Base-by-base conservation (phyloP, 2,888 invertebrate genomes). In the Polyommatus icarus region DNA sequence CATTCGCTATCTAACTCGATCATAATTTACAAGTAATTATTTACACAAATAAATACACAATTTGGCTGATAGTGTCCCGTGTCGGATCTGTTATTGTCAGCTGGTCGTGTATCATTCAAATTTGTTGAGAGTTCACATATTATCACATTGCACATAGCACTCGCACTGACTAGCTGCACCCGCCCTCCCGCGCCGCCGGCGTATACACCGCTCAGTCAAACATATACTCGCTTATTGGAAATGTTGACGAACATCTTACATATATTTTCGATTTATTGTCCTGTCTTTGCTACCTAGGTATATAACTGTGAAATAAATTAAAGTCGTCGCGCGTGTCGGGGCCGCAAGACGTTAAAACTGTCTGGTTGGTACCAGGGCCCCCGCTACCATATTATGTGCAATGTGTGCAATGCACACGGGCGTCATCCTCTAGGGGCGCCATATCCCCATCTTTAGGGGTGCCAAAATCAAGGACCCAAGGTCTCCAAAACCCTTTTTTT, bases 41-140 rank as follows among this genome's bases (percentile, higher is more conserved):
- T 89, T 91, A 92, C 90, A 91, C 88, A 86, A 87, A 88, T 88
- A 89, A 91, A 93, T 92, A 92, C 89, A 91, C 89, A 89, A 90
- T 92, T 92, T 92, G 91, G 91, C 90, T 89, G 91, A 84, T 77
- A 59, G 77, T 59, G 77, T 57, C 71, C 61, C 61, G 54, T 72
- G 77, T 72, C 29, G 77, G 32, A 77, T 71, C 54, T 72, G 72
- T 77, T 83, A 84, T 75, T 75, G 75, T 75, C 75, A 29, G 20
- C 20, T 6, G 50, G 54, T 54, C 15, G 85, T 85, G 84, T 84
- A 84, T 79, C 67, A 78, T 79, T 79, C 79, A 76, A 86, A 86
- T 86, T 85, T 85, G 84, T 88, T 87, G 81, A 84, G 81, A 84
- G 86, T 89, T 82, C 77, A 72, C 77, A 73, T 77, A 77, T 77